These are phyloP conservation scores for Plectropomus leopardus DNA, from an alignment of 2,113 vertebrate species.

Conservation along the genomic window DNA sequence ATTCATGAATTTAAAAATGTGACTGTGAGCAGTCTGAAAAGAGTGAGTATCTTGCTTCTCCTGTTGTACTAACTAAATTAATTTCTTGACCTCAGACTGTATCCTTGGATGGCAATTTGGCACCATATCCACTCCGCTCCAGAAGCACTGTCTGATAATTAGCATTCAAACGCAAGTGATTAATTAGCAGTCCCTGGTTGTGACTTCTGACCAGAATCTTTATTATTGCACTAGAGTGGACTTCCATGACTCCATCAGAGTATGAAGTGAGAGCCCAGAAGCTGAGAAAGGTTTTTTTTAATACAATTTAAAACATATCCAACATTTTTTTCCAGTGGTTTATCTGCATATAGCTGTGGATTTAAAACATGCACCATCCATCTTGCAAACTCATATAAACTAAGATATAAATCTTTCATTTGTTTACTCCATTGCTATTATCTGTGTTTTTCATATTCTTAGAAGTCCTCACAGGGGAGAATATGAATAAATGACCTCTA, in stretches of 20 bases:
- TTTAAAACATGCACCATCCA: conserved; percentile 15
- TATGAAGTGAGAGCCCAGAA: background rate
- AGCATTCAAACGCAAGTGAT: conserved; percentile 79
- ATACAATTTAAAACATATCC: background rate
- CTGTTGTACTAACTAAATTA: conserved; percentile 75
- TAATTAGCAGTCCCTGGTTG: conserved; percentile 73
- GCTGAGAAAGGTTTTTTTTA: background rate
- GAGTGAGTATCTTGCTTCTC: conserved; percentile 50
- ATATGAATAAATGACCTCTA: conserved; percentile 38
- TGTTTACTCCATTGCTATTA: conserved; percentile 20
- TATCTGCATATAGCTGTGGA: conserved; percentile 4
- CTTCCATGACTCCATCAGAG: conserved; percentile 61
- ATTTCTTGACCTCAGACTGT: conserved; percentile 79
- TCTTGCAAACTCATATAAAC: conserved; percentile 1
- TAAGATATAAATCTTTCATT: conserved; percentile 27
- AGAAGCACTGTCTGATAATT: conserved; percentile 82
- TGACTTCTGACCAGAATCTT: conserved; percentile 69
- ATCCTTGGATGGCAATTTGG: conserved; percentile 80
- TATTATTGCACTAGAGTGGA: conserved; percentile 55
- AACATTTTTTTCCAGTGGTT: background rate
- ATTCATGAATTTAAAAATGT: conserved; percentile 27
- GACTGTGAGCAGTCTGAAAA: conserved; percentile 28
- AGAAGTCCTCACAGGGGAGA: conserved; percentile 3
- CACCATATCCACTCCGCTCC: conserved; percentile 74
- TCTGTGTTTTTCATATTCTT: conserved; percentile 36